These are phyloP conservation scores for Cisticola juncidis DNA, from an alignment of 2,113 vertebrate genomes.

Conservation along the genomic window DNA sequence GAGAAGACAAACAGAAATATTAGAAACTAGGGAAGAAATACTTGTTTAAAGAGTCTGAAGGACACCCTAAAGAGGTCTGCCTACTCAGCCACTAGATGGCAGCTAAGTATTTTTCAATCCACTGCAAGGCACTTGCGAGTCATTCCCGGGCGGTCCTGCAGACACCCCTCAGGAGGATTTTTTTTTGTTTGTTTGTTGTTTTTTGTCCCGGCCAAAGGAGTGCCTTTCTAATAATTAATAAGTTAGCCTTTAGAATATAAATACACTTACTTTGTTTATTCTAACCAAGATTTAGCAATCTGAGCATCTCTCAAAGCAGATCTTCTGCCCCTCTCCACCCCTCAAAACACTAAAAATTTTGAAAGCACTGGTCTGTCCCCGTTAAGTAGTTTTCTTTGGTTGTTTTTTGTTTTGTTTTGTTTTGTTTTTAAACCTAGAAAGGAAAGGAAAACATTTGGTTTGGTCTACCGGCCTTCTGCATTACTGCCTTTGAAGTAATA, in stretches of 20 bases:
- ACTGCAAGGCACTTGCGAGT: fast-evolving
- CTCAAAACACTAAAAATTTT: background rate
- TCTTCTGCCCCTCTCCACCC: too few species aligned
- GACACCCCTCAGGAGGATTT: background rate
- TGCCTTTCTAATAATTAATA: background rate
- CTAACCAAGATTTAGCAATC: background rate
- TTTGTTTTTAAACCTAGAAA: background rate
- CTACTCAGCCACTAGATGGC: conserved; percentile 65
- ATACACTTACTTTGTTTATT: background rate
- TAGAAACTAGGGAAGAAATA: background rate
- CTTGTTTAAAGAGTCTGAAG: background rate
- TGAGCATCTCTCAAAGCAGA: background rate
- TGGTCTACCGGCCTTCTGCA: background rate
- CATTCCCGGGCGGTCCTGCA: too few species aligned
- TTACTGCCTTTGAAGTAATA: background rate
- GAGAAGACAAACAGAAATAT: background rate
- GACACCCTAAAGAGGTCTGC: background rate
- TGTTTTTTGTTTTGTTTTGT: background rate
- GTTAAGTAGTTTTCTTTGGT: background rate
- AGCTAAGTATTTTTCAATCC: conserved; percentile 38
- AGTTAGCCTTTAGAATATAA: background rate
- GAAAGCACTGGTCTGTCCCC: background rate
- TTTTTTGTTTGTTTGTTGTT: background rate
- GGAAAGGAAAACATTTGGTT: background rate
- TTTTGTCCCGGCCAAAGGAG: background rate